Evolutionary conservation across 2,797 vertebrate genomes (phyloP), one percentile per base, ranked within the genome.

Genomic region (Pterois miles): DNA sequence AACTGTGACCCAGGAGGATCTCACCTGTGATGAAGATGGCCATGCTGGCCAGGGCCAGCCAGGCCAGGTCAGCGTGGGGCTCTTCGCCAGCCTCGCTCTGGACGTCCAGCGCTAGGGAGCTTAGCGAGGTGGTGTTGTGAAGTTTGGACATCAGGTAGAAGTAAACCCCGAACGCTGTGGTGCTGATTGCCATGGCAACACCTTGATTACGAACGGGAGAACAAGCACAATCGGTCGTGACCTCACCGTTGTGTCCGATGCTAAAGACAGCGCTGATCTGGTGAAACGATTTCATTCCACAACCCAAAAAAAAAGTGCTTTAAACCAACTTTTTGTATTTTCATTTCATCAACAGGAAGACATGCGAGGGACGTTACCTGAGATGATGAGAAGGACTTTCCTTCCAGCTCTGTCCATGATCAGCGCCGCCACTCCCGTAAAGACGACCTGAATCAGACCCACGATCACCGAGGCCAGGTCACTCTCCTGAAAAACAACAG

Each of bases 351-450:
- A 43, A 43, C 40, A 43, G 40, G 40, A 43, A 43, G 40, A 0
- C 40, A 3, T 18, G 18, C 56, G 25, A 11, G 3, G 25, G 40
- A 64, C 25, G 1, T 29, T 66, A 99, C 98, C 98, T 89, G 98
- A 99, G 74, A 97, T 23, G 33, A 94, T 65, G 52, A 99, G 96
- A 0, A 99, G 96, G 67, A 97, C 65, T 84, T 97, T 98, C 68
- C 98, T 93, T 52, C 98, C 98, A 0, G 96, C 97, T 89, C 86
- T 95, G 92, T 99, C 98, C 95, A 98, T 97, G 84, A 97, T 78
- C 7, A 97, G 56, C 0, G 97, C 97, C 0, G 97, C 97, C 12
- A 96, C 36, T 1, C 88, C 96, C 0, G 98, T 98, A 72, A 98
- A 97, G 60, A 96, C 36, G 11, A 98, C 97, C 92, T 99, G 98